Conservation (phyloP, 1,140 invertebrate species). For the Anthonomus grandis region DNA sequence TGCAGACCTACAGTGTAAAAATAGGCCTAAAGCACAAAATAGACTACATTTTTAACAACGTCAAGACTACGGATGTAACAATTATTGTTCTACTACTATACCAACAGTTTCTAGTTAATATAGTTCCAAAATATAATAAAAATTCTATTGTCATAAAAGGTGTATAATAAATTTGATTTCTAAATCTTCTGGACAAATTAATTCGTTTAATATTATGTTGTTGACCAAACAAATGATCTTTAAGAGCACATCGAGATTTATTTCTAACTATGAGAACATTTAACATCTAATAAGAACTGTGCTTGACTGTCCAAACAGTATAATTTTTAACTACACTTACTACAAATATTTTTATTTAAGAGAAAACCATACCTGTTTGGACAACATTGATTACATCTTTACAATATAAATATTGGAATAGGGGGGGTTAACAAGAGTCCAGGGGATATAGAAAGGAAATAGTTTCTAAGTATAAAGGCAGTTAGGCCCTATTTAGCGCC, state of each 20-base stretch:
- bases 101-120: conserved; percentile 39
- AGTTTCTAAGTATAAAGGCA: conserved; percentile 32
- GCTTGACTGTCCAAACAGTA: conserved; percentile 1
- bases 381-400: conserved; percentile 18
- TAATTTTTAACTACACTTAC: background rate
- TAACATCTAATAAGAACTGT: conserved; percentile 15
- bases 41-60: conserved; percentile 30
- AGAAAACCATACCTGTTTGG: conserved; percentile 9
- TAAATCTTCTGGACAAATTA: conserved; percentile 33
- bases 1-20: conserved; percentile 32
- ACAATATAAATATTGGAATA: conserved; percentile 1
- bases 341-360: background rate
- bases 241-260: conserved; percentile 5
- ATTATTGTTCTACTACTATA: conserved; percentile 42
- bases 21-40: conserved; percentile 23
- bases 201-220: conserved; percentile 16
- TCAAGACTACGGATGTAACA: conserved; percentile 37
- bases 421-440: conserved; percentile 15
- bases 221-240: conserved; percentile 15
- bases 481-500: conserved; percentile 33
- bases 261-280: conserved; percentile 11
- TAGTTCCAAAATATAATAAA: conserved; percentile 41
- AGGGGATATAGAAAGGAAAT: conserved; percentile 35
- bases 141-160: conserved; percentile 45
- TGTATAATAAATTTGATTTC: conserved; percentile 36